These are phyloP conservation scores for Proales similis DNA, from an alignment of 1,140 invertebrate genomes.

Conservation along the genomic window DNA sequence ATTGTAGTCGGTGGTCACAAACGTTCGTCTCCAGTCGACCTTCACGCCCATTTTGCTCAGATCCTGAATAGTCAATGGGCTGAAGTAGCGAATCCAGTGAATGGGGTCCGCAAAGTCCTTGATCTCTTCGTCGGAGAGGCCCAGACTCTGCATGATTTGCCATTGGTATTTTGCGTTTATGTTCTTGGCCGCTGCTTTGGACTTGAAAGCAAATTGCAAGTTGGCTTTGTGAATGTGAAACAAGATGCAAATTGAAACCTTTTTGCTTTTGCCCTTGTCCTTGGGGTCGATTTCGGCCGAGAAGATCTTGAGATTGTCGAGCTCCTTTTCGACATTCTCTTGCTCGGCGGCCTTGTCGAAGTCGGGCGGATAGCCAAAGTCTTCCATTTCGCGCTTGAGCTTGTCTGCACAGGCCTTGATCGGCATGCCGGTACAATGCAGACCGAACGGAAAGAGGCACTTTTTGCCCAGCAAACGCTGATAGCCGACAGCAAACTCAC, in stretches of 20 bases:
- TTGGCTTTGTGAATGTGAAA: slow-evolving; percentile 1
- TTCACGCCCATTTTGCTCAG: slow-evolving; percentile 78
- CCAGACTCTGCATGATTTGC: slow-evolving; percentile 94
- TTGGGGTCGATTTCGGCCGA: slow-evolving; percentile 72
- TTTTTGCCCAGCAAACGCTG: slow-evolving; percentile 81
- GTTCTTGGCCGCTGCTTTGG: slow-evolving; percentile 85
- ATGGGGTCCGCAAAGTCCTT: slow-evolving; percentile 78
- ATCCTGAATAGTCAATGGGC: slow-evolving; percentile 76
- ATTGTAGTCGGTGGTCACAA: slow-evolving; percentile 96
- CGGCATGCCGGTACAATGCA: slow-evolving; percentile 86
- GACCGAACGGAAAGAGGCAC: slow-evolving; percentile 91
- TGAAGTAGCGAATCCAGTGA: slow-evolving; percentile 86
- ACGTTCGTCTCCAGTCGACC: slow-evolving; percentile 91
- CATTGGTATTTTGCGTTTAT: slow-evolving; percentile 87
- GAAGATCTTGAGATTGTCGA: slow-evolving; percentile 54
- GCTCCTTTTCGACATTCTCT: slow-evolving; percentile 46
- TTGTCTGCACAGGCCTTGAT: slow-evolving; percentile 73
- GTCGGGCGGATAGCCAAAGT: slow-evolving; percentile 81
- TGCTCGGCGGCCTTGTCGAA: slow-evolving; percentile 62
- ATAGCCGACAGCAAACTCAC: slow-evolving; percentile 86
- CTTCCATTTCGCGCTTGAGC: slow-evolving; percentile 80
- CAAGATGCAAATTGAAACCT: no score
- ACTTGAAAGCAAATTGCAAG: no score
- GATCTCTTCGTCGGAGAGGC: slow-evolving; percentile 81
- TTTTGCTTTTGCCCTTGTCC: slow-evolving; percentile 88